Evolutionary conservation across 2,888 invertebrate genomes (phyloP).

Genomic region (Pterostichus madidus): DNA sequence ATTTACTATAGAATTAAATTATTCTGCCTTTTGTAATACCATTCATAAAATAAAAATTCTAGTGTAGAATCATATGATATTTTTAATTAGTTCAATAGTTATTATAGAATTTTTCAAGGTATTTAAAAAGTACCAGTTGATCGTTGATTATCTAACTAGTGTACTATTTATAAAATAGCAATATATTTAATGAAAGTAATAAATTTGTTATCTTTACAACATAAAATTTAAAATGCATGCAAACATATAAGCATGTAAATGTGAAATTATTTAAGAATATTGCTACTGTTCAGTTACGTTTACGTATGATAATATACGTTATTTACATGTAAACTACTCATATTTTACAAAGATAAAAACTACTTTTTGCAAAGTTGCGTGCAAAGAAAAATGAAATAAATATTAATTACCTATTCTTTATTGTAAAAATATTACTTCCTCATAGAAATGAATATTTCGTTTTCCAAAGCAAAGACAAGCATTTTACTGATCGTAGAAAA

Average conservation of each 20-base stretch:
- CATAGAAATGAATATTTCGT: too few relatives aligned
- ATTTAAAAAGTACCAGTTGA: neutral
- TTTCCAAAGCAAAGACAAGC: too few relatives aligned
- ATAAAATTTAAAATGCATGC: slow-evolving; percentile 48
- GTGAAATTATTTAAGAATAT: slow-evolving; percentile 42
- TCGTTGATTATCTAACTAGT: neutral
- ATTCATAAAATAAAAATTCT: too few relatives aligned
- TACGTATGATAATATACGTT: slow-evolving; percentile 28
- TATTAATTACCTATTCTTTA: neutral
- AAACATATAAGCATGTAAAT: slow-evolving; percentile 47
- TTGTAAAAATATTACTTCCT: too few relatives aligned
- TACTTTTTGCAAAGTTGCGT: slow-evolving; percentile 23
- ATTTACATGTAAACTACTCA: slow-evolving; percentile 46
- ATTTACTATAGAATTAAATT: too few relatives aligned
- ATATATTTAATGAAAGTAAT: slow-evolving; percentile 11
- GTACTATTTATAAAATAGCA: neutral
- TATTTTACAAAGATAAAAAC: slow-evolving; percentile 28
- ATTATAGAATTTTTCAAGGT: too few relatives aligned
- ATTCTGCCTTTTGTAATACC: too few relatives aligned
- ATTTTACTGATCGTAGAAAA: too few relatives aligned
- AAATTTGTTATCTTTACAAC: slow-evolving; percentile 45
- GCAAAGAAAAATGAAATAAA: slow-evolving; percentile 25
- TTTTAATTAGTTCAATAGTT: too few relatives aligned
- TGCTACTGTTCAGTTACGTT: neutral
- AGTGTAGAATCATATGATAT: too few relatives aligned